Conservation (phyloP, 1,140 invertebrate species). For the Drosophila ananassae region DNA sequence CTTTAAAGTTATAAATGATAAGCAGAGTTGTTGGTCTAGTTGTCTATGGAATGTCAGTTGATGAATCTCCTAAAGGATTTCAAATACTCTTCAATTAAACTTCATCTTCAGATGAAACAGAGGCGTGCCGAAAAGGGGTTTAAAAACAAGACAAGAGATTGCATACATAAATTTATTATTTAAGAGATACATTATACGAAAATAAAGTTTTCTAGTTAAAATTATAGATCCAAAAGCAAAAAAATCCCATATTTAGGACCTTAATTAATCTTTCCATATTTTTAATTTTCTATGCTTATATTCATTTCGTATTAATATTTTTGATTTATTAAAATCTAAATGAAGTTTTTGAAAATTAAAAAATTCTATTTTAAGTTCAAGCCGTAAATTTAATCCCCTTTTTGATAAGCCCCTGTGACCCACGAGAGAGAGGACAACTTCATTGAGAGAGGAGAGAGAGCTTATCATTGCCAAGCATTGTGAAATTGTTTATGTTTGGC, state of each 20-base stretch:
- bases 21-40: not conserved
- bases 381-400: not conserved
- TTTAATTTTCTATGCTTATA: too few relatives aligned
- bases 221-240: too few relatives aligned
- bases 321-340: too few relatives aligned
- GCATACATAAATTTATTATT: not conserved
- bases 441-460: constrained; percentile 18
- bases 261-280: too few relatives aligned
- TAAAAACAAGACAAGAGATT: not conserved
- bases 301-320: too few relatives aligned
- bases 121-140: not conserved
- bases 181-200: too few relatives aligned
- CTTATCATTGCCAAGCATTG: constrained; percentile 53
- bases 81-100: not conserved
- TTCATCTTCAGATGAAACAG: not conserved
- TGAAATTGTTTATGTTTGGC: constrained; percentile 59
- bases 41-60: constrained; percentile 5
- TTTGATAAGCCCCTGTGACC: not conserved
- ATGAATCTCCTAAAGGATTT: not conserved
- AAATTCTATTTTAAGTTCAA: too few relatives aligned
- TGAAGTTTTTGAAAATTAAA: too few relatives aligned
- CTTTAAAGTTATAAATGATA: not conserved
- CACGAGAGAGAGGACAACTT: constrained; percentile 4
- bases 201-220: too few relatives aligned
- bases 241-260: too few relatives aligned